Conservation (phyloP, 2,113 vertebrate genomes). For the Noturus placidus region DNA sequence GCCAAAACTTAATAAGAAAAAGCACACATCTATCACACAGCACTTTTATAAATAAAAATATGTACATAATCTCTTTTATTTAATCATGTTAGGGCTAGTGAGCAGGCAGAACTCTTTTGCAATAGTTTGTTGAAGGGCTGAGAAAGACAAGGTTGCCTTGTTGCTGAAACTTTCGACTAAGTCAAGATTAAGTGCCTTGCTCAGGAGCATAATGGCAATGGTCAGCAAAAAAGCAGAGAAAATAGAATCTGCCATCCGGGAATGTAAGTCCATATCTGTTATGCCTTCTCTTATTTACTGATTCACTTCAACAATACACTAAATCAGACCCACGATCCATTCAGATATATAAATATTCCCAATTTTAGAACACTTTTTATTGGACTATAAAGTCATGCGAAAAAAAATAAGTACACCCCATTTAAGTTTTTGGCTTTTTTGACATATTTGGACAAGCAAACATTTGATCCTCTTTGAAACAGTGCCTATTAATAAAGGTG, state of each 20-base stretch:
- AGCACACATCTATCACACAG: slow-evolving; percentile 55
- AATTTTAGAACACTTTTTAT: background rate
- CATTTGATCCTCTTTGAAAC: too few relatives aligned
- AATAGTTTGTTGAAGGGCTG: slow-evolving; percentile 2
- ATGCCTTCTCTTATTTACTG: slow-evolving; percentile 6
- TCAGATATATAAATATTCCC: background rate
- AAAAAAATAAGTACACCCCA: too few relatives aligned
- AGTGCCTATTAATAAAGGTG: too few relatives aligned
- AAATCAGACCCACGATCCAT: background rate
- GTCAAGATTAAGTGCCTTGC: slow-evolving; percentile 36
- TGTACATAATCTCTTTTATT: slow-evolving; percentile 31
- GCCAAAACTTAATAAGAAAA: slow-evolving; percentile 51
- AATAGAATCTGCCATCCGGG: slow-evolving; percentile 4
- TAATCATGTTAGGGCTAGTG: slow-evolving; percentile 20
- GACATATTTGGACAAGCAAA: too few relatives aligned
- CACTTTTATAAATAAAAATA: slow-evolving; percentile 44
- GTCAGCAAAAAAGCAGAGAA: slow-evolving; percentile 22
- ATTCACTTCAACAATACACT: background rate
- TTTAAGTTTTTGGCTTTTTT: too few relatives aligned
- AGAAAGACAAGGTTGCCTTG: slow-evolving; percentile 34
- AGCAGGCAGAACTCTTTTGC: slow-evolving; percentile 12
- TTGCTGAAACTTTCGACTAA: slow-evolving; percentile 19
- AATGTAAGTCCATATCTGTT: background rate
- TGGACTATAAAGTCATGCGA: background rate
- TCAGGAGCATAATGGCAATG: slow-evolving; percentile 8